phyloP scores from a whole-genome alignment of 2,888 invertebrate genomes.

The Rhingia rostrata region DNA sequence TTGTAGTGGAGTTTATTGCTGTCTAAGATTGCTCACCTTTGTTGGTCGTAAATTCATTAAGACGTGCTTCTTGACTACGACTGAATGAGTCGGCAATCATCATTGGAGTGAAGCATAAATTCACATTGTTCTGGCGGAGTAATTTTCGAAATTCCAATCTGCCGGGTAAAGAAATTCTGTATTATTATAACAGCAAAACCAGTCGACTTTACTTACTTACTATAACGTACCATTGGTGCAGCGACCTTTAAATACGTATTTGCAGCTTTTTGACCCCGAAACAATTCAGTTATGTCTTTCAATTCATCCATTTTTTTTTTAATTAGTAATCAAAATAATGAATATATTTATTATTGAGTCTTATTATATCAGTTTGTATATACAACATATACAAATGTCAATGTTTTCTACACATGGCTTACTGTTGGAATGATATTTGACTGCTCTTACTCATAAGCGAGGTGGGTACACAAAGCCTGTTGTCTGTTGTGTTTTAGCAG shows the following conservation, averaged over 20 bases:
- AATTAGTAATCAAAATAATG: no score
- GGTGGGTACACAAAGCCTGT: no score
- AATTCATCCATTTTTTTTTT: slow-evolving; percentile 39
- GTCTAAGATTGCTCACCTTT: slow-evolving; percentile 78
- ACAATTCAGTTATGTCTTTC: slow-evolving; percentile 86
- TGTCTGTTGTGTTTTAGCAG: no score
- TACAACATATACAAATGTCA: no score
- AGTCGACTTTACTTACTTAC: slow-evolving; percentile 85
- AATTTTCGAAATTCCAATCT: slow-evolving; percentile 90
- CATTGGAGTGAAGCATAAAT: slow-evolving; percentile 98
- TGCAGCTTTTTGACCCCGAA: slow-evolving; percentile 84
- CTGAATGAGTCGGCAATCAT: slow-evolving; percentile 97
- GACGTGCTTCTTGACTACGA: slow-evolving; percentile 92
- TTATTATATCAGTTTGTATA: no score
- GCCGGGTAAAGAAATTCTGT: slow-evolving; percentile 18
- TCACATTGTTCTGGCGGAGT: slow-evolving; percentile 91
- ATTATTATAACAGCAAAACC: background rate
- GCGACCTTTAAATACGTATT: slow-evolving; percentile 89
- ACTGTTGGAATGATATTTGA: no score
- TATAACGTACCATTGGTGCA: slow-evolving; percentile 98
- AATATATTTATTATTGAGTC: no score
- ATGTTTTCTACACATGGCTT: no score
- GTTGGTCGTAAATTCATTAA: slow-evolving; percentile 91
- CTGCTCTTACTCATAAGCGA: no score
- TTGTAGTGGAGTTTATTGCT: background rate